These are phyloP conservation scores for Panorpa germanica DNA, from an alignment of 2,888 invertebrate genomes.

Conservation along the genomic window DNA sequence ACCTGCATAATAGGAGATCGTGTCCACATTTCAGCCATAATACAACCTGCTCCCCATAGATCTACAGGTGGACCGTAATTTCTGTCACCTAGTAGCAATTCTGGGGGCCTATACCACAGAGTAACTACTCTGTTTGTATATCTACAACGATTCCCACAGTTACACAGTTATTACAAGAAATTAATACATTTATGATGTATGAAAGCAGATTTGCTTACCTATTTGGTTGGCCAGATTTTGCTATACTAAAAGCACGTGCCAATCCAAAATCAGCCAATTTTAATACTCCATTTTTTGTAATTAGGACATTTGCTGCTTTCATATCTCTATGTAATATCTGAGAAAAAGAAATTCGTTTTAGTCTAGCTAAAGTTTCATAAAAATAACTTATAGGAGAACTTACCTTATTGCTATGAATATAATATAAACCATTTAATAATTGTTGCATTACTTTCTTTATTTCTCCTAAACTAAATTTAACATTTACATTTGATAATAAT, in stretches of 20 bases:
- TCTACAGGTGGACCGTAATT: slow-evolving; percentile 96
- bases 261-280: slow-evolving; percentile 97
- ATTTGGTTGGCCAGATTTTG: slow-evolving; percentile 68
- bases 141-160: too few relatives aligned
- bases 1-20: slow-evolving; percentile 83
- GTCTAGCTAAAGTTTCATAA: background rate
- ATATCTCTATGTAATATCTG: slow-evolving; percentile 85
- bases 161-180: too few relatives aligned
- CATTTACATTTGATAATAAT: slow-evolving; percentile 80
- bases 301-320: slow-evolving; percentile 97
- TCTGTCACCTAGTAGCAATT: slow-evolving; percentile 56
- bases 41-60: slow-evolving; percentile 95
- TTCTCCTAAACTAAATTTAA: slow-evolving; percentile 91
- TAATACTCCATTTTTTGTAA: slow-evolving; percentile 84
- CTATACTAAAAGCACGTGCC: slow-evolving; percentile 81
- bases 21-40: slow-evolving; percentile 99
- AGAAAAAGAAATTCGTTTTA: slow-evolving; percentile 8
- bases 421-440: slow-evolving; percentile 72
- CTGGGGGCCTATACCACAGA: slow-evolving; percentile 71
- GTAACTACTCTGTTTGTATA: slow-evolving; percentile 98
- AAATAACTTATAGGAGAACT: slow-evolving; percentile 10
- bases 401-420: slow-evolving; percentile 87
- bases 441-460: slow-evolving; percentile 90
- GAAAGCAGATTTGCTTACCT: slow-evolving; percentile 21
- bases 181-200: too few relatives aligned